Conservation (phyloP, 2,888 invertebrate genomes). For the Rotaria macrura region DNA sequence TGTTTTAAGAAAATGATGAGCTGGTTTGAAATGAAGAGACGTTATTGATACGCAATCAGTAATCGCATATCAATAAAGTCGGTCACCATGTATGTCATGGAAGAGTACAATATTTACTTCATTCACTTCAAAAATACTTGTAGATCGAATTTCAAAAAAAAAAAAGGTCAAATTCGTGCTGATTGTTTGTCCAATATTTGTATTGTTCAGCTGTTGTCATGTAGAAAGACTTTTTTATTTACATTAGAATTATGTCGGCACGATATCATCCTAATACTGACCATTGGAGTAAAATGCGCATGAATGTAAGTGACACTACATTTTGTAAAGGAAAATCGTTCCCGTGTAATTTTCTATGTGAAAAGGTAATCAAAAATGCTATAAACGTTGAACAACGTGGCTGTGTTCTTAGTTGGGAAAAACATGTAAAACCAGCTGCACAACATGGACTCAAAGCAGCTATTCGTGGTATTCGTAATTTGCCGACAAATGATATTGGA, state of each 20-base stretch:
- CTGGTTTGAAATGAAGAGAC: too few species aligned
- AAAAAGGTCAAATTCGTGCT: too few species aligned
- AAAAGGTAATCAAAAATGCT: not conserved
- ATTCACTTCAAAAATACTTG: too few species aligned
- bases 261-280: not conserved
- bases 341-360: not conserved
- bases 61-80: too few species aligned
- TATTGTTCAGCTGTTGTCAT: too few species aligned
- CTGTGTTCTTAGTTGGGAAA: not conserved
- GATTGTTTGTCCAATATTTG: too few species aligned
- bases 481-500: not conserved
- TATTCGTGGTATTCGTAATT: not conserved
- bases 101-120: too few species aligned
- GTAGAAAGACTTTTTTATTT: too few species aligned
- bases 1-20: too few species aligned
- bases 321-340: not conserved
- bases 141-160: too few species aligned
- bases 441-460: constrained; percentile 2
- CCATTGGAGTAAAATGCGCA: constrained; percentile 8
- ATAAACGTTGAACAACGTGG: not conserved
- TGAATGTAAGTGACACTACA: not conserved
- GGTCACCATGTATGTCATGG: too few species aligned
- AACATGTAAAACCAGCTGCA: not conserved
- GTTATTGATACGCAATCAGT: too few species aligned
- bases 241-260: not conserved